These are phyloP conservation scores for Ovibos moschatus DNA, from an alignment of 2,113 vertebrate species.

Conservation along the genomic window DNA sequence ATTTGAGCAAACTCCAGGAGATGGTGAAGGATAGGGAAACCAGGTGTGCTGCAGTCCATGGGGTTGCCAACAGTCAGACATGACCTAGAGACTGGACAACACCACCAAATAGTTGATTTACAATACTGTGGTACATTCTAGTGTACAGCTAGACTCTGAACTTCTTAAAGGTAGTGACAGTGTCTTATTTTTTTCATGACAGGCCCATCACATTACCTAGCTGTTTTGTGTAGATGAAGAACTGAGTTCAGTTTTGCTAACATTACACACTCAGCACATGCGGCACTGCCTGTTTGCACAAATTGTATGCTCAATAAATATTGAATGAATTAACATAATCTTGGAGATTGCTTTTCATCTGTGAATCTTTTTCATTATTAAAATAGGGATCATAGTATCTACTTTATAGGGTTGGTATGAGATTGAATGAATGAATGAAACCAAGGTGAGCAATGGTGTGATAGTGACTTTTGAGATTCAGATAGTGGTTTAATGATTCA, in stretches of 20 bases:
- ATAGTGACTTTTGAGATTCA: neutral
- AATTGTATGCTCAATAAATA: neutral
- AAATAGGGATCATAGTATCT: neutral
- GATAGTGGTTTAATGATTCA: neutral
- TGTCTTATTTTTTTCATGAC: neutral
- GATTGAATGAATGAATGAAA: neutral
- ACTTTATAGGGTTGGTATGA: neutral
- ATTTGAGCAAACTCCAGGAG: neutral
- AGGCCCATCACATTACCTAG: neutral
- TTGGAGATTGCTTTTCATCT: neutral
- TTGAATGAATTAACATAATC: neutral
- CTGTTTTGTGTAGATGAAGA: neutral
- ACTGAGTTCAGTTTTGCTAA: neutral
- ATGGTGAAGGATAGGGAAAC: neutral
- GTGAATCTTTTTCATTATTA: slow-evolving; percentile 26
- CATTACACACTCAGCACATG: neutral
- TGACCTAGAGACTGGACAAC: neutral
- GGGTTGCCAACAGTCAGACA: neutral
- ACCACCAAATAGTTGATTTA: neutral
- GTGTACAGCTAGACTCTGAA: neutral
- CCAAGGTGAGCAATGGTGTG: neutral
- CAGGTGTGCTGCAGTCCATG: neutral
- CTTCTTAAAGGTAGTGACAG: neutral
- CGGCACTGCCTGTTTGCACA: neutral
- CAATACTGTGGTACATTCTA: neutral